Evolutionary conservation across 2,888 invertebrate species (phyloP).

Genomic region (Pediacus dermestoides): DNA sequence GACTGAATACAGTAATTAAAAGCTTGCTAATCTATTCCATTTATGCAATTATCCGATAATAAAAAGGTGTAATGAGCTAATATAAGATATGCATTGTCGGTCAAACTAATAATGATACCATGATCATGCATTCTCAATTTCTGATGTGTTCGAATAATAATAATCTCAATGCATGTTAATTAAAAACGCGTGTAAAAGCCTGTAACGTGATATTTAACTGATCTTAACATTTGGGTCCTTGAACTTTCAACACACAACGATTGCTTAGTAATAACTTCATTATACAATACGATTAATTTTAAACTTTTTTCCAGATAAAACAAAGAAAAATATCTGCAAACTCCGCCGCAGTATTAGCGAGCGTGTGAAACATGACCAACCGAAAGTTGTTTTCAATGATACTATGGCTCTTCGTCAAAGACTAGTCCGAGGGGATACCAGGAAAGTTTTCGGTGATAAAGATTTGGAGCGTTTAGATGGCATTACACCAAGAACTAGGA

Average conservation of each 20-base stretch:
- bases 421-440: constrained; percentile 58
- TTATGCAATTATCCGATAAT: not conserved
- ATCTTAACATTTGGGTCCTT: constrained; percentile 8
- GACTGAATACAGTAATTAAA: not conserved
- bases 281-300: not conserved
- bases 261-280: too few species aligned
- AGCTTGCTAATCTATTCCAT: not conserved
- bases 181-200: too few species aligned
- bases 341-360: constrained; percentile 50
- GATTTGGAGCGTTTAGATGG: constrained; percentile 43
- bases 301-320: constrained; percentile 25
- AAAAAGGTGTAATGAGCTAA: too few species aligned
- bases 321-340: constrained; percentile 26
- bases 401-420: constrained; percentile 76
- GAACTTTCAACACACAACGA: too few species aligned
- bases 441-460: constrained; percentile 57
- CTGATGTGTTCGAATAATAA: not conserved
- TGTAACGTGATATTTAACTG: constrained; percentile 1
- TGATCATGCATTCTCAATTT: not conserved
- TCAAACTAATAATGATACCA: constrained; percentile 1
- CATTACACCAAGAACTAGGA: constrained; percentile 31
- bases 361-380: constrained; percentile 40
- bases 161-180: not conserved
- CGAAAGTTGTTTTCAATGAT: constrained; percentile 66
- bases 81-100: constrained; percentile 1